Conservation (phyloP, 2,113 vertebrate genomes). For the Psammodynastes pulverulentus region DNA sequence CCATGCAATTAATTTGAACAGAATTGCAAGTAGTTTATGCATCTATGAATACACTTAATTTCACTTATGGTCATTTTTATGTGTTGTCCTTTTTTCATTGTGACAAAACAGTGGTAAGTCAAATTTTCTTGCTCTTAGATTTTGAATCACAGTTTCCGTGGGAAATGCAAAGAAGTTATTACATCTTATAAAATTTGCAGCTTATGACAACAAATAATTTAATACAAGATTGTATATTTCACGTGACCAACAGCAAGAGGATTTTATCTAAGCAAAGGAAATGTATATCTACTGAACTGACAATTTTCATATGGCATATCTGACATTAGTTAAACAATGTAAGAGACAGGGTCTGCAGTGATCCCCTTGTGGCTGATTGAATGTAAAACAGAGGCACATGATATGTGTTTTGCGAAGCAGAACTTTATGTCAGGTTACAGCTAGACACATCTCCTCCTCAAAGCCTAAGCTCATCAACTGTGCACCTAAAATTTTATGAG, state of each 20-base stretch:
- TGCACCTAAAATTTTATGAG: slow-evolving; percentile 93
- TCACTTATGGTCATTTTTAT: not conserved
- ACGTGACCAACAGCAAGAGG: slow-evolving; percentile 37
- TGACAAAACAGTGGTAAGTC: slow-evolving; percentile 8
- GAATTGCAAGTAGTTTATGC: not conserved
- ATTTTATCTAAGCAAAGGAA: slow-evolving; percentile 42
- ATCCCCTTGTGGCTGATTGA: slow-evolving; percentile 67
- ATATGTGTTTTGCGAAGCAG: slow-evolving; percentile 84
- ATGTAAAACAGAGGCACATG: slow-evolving; percentile 70
- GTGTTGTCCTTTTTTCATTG: not conserved
- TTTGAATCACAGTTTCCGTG: not conserved
- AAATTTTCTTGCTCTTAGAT: not conserved
- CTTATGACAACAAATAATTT: slow-evolving; percentile 14
- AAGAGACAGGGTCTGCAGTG: slow-evolving; percentile 58
- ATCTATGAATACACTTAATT: not conserved
- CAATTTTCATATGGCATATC: slow-evolving; percentile 51
- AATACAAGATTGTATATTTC: slow-evolving; percentile 19
- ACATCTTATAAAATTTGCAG: slow-evolving; percentile 7
- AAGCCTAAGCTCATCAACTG: slow-evolving; percentile 88
- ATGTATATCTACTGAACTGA: slow-evolving; percentile 50
- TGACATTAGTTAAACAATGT: slow-evolving; percentile 53
- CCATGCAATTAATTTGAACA: not conserved
- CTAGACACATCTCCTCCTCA: slow-evolving; percentile 86
- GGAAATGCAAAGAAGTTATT: slow-evolving; percentile 10
- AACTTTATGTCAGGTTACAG: slow-evolving; percentile 92